phyloP scores from a whole-genome alignment of 2,888 invertebrate species.

The Amitus sp. region DNA sequence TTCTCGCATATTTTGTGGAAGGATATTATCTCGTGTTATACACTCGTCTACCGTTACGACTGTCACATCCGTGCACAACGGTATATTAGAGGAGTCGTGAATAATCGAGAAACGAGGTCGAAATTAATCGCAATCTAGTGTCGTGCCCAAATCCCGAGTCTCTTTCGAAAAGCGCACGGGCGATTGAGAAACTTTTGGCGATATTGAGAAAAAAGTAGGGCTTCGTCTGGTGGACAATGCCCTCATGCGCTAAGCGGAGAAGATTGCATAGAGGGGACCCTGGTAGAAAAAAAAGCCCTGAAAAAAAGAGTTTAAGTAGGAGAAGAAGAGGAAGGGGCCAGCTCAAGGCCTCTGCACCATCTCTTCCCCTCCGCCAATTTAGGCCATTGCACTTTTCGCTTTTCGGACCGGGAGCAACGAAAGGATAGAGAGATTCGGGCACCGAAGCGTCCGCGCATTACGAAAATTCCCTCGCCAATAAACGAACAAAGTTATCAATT shows the following conservation, averaged over 20 bases:
- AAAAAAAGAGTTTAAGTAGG: slow-evolving; percentile 48
- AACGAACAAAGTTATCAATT: slow-evolving; percentile 10
- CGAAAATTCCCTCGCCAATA: slow-evolving; percentile 31
- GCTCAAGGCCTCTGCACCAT: slow-evolving; percentile 64
- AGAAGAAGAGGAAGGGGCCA: slow-evolving; percentile 48
- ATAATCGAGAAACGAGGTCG: slow-evolving; percentile 1
- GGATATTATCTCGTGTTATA: too few species aligned
- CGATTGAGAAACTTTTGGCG: slow-evolving; percentile 37
- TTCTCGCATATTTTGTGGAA: too few species aligned
- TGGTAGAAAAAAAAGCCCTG: slow-evolving; percentile 19
- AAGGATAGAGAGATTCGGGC: slow-evolving; percentile 60
- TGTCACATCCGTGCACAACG: background rate
- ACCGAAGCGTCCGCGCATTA: slow-evolving; percentile 64
- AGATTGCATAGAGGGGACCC: slow-evolving; percentile 43
- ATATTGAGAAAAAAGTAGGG: slow-evolving; percentile 41
- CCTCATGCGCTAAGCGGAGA: slow-evolving; percentile 43
- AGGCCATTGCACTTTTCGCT: slow-evolving; percentile 67
- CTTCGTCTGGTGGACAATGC: slow-evolving; percentile 35
- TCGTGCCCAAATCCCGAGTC: background rate
- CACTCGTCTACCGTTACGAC: background rate
- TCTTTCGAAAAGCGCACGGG: background rate
- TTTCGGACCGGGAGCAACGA: slow-evolving; percentile 43
- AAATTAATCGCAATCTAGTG: background rate
- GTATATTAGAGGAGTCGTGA: background rate
- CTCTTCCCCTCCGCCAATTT: slow-evolving; percentile 60